Evolutionary conservation across 2,888 invertebrate species (phyloP), one percentile per base, ranked within the genome.

Genomic region (Parasteatoda lunata): DNA sequence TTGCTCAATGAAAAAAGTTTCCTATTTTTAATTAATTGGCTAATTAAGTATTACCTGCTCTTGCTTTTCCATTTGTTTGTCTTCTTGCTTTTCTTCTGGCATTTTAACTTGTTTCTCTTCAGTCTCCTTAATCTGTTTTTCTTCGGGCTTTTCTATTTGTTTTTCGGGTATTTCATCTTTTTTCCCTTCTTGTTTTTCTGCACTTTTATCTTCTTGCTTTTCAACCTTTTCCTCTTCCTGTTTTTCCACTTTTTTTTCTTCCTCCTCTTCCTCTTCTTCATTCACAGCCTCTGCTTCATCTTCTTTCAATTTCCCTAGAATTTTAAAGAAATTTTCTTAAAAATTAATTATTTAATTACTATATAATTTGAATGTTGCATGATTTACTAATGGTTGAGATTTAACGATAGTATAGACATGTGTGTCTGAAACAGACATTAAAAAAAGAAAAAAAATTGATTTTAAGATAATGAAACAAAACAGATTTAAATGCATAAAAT

Each of bases 301-400:
- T 68, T 84, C 84, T 52, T 84, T 84, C 0, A 59, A 54, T 70
- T 84, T 84, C 30, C 84, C 84, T 84, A 70, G n/a, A 68, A 64
- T 15, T 64, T 5, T 49, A 52, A 59, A n/a, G 2, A 30, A 30
- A 30, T 1, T 30, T 30, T 30, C 1, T 30, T 30, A 30, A 30
- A 30, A 30, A 30, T 30, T 30, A 30, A 30, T 30, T 30, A 30
- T 30, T 30, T 30, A 30, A 30, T 30, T 30, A 30, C 30, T 30
- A 30, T 30, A 30, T 30, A 30, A 30, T 30, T 30, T 30, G 30
- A 30, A 30, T 30, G 30, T 30, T 30, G 30, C 30, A 30, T 30
- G 30, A 30, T 30, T 68, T 68, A 30, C n/a, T 15, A 68, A 68
- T 9, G 30, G 11, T 0, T 68, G 59, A 59, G 13, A 13, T 59